Percentiles rank a stretch among this genome's conserved stretches.
Conservation (phyloP, 2,888 invertebrate species). For the Temnothorax ravouxi region DNA sequence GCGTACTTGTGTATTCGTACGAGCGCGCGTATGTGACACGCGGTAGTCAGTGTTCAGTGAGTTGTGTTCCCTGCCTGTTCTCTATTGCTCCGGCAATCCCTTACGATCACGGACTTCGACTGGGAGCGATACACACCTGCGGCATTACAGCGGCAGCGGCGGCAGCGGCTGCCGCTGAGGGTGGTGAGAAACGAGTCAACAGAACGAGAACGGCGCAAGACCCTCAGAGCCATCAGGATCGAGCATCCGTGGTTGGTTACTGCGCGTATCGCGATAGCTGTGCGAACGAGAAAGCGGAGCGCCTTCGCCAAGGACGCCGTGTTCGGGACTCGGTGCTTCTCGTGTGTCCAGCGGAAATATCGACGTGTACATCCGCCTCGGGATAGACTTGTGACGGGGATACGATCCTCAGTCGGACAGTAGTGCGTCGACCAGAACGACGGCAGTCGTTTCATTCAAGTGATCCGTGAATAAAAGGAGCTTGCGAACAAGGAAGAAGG, state of each 20-base stretch:
- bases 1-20: slow-evolving; percentile 45
- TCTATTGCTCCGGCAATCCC: slow-evolving; percentile 50
- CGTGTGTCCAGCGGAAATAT: slow-evolving; percentile 10
- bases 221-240: not conserved
- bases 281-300: slow-evolving; percentile 26
- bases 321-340: not conserved
- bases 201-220: slow-evolving; percentile 31
- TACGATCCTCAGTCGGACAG: slow-evolving; percentile 16
- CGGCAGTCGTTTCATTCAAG: slow-evolving; percentile 29
- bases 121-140: slow-evolving; percentile 63
- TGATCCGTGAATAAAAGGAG: slow-evolving; percentile 30
- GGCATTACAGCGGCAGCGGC: slow-evolving; percentile 71
- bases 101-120: slow-evolving; percentile 50
- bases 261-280: slow-evolving; percentile 27
- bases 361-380: slow-evolving; percentile 11
- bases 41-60: slow-evolving; percentile 68
- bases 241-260: slow-evolving; percentile 9
- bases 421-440: slow-evolving; percentile 20
- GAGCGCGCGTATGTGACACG: slow-evolving; percentile 63
- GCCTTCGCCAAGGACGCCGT: slow-evolving; percentile 27
- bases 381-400: not conserved
- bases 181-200: slow-evolving; percentile 57
- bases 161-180: slow-evolving; percentile 74
- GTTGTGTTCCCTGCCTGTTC: slow-evolving; percentile 66
- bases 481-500: not conserved